Evolutionary conservation across 1,140 invertebrate species (phyloP).

Genomic region (Zaprionus gabonicus): DNA sequence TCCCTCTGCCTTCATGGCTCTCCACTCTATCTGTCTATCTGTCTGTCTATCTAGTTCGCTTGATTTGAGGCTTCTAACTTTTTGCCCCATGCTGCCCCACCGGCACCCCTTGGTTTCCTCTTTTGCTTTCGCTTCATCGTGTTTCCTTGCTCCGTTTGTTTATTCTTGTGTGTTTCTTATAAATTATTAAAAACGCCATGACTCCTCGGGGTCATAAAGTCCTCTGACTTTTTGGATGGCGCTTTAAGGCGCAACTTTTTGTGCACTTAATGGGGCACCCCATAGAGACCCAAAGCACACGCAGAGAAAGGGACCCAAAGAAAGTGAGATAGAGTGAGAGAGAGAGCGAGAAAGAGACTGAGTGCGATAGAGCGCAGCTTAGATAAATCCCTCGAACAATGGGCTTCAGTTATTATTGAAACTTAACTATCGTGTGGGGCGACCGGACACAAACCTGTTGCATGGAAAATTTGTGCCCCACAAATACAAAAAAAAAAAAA

Average conservation of each 20-base stretch:
- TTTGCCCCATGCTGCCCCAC: neutral
- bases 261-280: slow-evolving; percentile 7
- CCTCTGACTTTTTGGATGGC: slow-evolving; percentile 20
- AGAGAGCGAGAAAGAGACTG: neutral
- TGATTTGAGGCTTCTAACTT: slow-evolving; percentile 40
- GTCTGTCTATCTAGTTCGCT: slow-evolving; percentile 36
- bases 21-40: neutral
- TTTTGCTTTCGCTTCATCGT: slow-evolving; percentile 8
- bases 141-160: slow-evolving; percentile 26
- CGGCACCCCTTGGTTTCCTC: neutral
- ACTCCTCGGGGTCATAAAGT: slow-evolving; percentile 46
- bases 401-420: slow-evolving; percentile 38
- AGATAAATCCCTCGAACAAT: slow-evolving; percentile 29
- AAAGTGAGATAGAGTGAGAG: neutral
- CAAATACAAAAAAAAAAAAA: neutral
- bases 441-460: slow-evolving; percentile 33
- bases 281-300: neutral
- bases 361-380: neutral
- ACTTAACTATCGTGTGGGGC: slow-evolving; percentile 33
- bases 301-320: neutral
- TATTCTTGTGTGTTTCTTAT: slow-evolving; percentile 41
- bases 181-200: slow-evolving; percentile 72
- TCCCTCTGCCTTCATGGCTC: neutral
- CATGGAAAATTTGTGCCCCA: slow-evolving; percentile 5
- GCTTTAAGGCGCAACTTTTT: slow-evolving; percentile 26